Evolutionary conservation across 2,113 vertebrate species (phyloP), one percentile per base, ranked within the genome.

Genomic region (Anguilla japonica): DNA sequence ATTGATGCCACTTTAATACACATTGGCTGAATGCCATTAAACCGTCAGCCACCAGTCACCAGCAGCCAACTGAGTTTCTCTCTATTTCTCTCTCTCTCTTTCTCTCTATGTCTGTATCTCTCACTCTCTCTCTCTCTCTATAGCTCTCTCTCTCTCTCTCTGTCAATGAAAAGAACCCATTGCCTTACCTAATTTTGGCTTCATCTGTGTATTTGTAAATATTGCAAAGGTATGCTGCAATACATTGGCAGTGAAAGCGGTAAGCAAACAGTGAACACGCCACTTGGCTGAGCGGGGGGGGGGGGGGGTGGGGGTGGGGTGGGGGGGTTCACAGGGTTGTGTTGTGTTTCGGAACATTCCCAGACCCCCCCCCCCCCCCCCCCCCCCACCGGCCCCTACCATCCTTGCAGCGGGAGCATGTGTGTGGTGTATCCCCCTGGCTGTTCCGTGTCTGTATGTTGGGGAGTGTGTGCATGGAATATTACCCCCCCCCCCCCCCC

Each of bases 381-480:
- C 50, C 50, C 50, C 50, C 79, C 34, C 29, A 29, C 75, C 0
- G 34, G 34, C 34, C 75, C n/a, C 34, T 53, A 6, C 50, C 50
- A 6, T 11, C 1, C 3, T 79, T 20, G 4, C 14, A 14, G 75
- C 13, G 8, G 6, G 41, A 39, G 34, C 11, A 3, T 1, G 40
- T 13, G 18, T 41, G 20, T 67, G 60, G 60, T 26, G 82, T 83
- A 29, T 81, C 16, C 34, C 82, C 43, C 41, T 78, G 85, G 15
- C 20, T 88, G n/a, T 82, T 11, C 53, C 16, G 39, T 34, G 80
- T 53, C n/a, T 60, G 29, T 84, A 85, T 86, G 84, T 87, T 39
- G 60, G 83, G 39, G 41, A 26, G n/a, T 71, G 79, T 88, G 85
- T 34, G 34, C 34, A 34, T 34, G 34, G 34, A 34, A 34, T 34